Conservation (phyloP, 1,140 invertebrate species). For the Heliconius eleuchia region DNA sequence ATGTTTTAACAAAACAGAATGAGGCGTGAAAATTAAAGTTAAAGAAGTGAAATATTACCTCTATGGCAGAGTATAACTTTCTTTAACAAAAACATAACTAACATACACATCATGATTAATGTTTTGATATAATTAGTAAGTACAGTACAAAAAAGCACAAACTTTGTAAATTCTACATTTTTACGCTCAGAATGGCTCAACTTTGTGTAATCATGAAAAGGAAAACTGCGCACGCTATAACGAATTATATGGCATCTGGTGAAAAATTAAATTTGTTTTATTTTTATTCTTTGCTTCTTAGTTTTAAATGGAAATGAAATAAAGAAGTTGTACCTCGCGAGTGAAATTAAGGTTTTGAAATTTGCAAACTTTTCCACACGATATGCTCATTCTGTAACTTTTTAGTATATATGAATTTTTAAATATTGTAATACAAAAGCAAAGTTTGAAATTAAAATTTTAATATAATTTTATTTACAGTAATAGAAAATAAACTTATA, state of each 20-base stretch:
- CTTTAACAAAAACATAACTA: too few species aligned
- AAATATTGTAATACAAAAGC: too few species aligned
- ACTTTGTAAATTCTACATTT: not conserved
- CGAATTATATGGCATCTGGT: not conserved
- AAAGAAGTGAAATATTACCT: too few species aligned
- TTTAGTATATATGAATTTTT: not conserved
- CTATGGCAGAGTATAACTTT: too few species aligned
- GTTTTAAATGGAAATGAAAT: not conserved
- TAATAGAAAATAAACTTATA: too few species aligned
- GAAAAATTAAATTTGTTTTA: not conserved
- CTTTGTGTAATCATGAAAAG: not conserved
- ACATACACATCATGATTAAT: too few species aligned
- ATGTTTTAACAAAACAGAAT: too few species aligned
- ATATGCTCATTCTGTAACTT: not conserved
- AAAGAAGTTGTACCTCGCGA: not conserved
- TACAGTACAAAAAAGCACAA: not conserved
- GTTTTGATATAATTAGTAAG: too few species aligned
- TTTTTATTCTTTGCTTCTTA: not conserved
- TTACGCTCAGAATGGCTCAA: not conserved
- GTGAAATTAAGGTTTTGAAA: not conserved
- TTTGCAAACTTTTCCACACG: not conserved
- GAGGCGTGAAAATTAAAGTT: too few species aligned
- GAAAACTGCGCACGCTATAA: not conserved
- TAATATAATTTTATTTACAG: not conserved
- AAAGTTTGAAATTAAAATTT: not conserved